A percentile compares a stretch with the other conserved stretches of the same genome.
Conservation (phyloP, 2,113 vertebrate species). For the Hiodon alosoides region DNA sequence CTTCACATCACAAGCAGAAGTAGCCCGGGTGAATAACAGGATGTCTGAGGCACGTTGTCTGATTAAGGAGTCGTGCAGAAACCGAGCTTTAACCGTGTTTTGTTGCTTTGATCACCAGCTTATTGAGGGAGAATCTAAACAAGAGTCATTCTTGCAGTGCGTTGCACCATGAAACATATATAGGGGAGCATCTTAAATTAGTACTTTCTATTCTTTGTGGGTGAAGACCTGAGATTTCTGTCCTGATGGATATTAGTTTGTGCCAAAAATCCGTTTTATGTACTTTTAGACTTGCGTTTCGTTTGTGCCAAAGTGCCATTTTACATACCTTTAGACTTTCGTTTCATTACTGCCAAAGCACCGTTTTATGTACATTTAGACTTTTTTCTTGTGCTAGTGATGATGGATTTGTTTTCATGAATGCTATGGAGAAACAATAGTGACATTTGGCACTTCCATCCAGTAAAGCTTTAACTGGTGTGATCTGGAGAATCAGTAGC, state of each 20-base stretch:
- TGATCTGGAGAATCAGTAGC: neutral
- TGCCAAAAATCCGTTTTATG: too few species aligned
- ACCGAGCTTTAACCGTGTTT: neutral
- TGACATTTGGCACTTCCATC: neutral
- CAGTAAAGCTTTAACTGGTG: neutral
- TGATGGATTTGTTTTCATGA: neutral
- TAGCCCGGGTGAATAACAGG: constrained; percentile 5
- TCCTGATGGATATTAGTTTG: too few species aligned
- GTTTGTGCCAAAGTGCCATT: neutral
- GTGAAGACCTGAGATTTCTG: too few species aligned
- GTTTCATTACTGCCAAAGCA: too few species aligned
- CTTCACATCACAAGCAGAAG: constrained; percentile 50
- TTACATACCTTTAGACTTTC: too few species aligned
- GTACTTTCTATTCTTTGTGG: too few species aligned
- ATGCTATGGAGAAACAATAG: neutral
- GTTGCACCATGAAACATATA: neutral
- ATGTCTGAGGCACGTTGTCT: constrained; percentile 1
- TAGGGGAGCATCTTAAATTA: neutral
- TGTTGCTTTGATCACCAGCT: neutral
- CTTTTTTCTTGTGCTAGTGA: neutral
- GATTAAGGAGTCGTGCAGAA: neutral
- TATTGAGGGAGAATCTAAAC: neutral
- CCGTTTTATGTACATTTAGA: too few species aligned
- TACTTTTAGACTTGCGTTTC: neutral
- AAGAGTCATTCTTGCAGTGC: neutral